Conservation (phyloP, 2,113 vertebrate genomes). For the Megaceryle maxima region DNA sequence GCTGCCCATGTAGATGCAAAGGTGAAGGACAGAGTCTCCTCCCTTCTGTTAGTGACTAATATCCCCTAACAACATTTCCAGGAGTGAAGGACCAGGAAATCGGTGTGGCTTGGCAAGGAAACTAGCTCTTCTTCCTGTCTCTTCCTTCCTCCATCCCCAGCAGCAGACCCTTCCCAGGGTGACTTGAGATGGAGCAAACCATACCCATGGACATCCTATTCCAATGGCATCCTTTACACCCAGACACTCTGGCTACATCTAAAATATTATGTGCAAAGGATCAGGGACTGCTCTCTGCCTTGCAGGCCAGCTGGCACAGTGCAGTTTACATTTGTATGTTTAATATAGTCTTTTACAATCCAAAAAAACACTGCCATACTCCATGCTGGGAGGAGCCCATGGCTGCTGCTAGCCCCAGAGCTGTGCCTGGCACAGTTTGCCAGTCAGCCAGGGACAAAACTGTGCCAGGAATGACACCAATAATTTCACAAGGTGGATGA, state of each 20-base stretch:
- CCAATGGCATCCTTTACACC: background rate
- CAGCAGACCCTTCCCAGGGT: background rate
- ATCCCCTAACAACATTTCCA: background rate
- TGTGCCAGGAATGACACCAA: fast-evolving
- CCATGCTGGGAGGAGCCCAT: fast-evolving
- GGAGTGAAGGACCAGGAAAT: background rate
- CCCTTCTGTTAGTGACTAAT: background rate
- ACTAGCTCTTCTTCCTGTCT: background rate
- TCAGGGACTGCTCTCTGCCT: background rate
- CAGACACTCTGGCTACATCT: background rate
- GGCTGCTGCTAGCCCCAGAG: background rate
- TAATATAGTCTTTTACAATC: background rate
- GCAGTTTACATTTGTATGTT: background rate
- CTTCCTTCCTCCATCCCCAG: background rate
- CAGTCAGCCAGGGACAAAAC: background rate
- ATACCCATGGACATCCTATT: background rate
- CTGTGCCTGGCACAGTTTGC: fast-evolving
- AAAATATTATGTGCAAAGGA: background rate
- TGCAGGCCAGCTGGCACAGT: background rate
- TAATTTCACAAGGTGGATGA: background rate
- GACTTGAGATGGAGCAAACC: background rate
- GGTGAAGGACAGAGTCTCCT: background rate
- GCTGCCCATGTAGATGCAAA: background rate
- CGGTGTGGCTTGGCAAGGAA: background rate
- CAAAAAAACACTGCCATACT: background rate